phyloP scores from a whole-genome alignment of 1,140 invertebrate genomes.

The Tetragnatha versicolor region DNA sequence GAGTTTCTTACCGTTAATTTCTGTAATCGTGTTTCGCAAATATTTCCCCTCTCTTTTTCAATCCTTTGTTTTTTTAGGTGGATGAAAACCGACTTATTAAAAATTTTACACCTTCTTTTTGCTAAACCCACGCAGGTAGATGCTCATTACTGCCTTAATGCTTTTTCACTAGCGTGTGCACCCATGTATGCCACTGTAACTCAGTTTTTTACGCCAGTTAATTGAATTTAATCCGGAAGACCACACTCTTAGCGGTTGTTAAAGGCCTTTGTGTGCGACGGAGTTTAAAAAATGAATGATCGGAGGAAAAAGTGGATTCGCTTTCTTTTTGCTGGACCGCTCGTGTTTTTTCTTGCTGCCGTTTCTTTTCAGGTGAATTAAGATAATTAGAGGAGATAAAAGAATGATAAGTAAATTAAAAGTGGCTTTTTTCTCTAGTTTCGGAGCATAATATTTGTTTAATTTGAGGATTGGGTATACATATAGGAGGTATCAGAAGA shows the following conservation, averaged over 20 bases:
- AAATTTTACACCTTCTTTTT: constrained; percentile 16
- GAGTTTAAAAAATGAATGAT: constrained; percentile 29
- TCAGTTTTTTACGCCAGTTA: constrained; percentile 27
- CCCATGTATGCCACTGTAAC: not conserved
- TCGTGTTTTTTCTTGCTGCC: too few relatives aligned
- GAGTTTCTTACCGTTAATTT: constrained; percentile 46
- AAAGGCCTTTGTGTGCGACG: not conserved
- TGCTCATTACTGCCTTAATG: constrained; percentile 36
- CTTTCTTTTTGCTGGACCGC: too few relatives aligned
- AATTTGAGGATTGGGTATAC: too few relatives aligned
- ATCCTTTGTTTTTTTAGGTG: constrained; percentile 5
- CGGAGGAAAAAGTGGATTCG: too few relatives aligned
- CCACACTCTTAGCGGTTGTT: constrained; percentile 8
- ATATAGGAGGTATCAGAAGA: too few relatives aligned
- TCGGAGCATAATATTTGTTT: too few relatives aligned
- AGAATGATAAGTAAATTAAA: too few relatives aligned
- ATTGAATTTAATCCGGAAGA: constrained; percentile 25
- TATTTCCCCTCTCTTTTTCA: constrained; percentile 24
- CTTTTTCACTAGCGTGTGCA: constrained; percentile 15
- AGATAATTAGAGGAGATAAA: too few relatives aligned
- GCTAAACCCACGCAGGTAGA: constrained; percentile 27
- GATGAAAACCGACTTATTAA: constrained; percentile 19
- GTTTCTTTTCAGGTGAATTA: too few relatives aligned
- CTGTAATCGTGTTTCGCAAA: constrained; percentile 39
- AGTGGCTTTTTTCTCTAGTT: too few relatives aligned